Evolutionary conservation across 2,888 invertebrate species (phyloP).

Genomic region (Sarcophaga carnaria): DNA sequence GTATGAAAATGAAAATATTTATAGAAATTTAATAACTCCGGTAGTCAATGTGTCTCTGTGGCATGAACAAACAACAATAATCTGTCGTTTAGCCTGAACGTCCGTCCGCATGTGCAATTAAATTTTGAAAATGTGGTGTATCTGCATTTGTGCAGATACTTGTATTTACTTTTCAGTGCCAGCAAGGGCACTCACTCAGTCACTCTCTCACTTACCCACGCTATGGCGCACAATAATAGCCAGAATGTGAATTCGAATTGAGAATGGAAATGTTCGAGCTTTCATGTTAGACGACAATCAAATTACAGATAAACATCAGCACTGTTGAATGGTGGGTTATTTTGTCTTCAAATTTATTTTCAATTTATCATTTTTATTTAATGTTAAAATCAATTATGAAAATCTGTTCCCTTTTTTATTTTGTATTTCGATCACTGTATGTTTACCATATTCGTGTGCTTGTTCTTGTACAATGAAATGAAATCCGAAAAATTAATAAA

Average conservation of each 20-base stretch:
- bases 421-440: not conserved
- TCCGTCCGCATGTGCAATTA: not conserved
- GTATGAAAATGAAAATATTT: conserved; percentile 3
- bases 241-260: not conserved
- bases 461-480: too few species aligned
- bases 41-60: conserved; percentile 46
- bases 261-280: conserved; percentile 30
- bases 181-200: not conserved
- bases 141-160: not conserved
- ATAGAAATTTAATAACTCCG: conserved; percentile 35
- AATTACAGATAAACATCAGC: conserved; percentile 65
- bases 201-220: not conserved
- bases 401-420: conserved; percentile 25
- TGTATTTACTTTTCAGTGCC: not conserved
- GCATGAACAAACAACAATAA: not conserved
- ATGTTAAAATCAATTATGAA: conserved; percentile 63
- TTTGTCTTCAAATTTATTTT: conserved; percentile 55
- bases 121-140: not conserved
- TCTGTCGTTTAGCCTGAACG: not conserved
- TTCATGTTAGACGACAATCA: conserved; percentile 69
- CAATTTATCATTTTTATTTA: conserved; percentile 61
- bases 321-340: conserved; percentile 63
- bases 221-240: too few species aligned
- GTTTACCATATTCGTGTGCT: too few species aligned
- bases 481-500: too few species aligned